Evolutionary conservation across 2,113 vertebrate species (phyloP), one percentile per base, ranked within the genome.

Genomic region (Barnardius zonarius): DNA sequence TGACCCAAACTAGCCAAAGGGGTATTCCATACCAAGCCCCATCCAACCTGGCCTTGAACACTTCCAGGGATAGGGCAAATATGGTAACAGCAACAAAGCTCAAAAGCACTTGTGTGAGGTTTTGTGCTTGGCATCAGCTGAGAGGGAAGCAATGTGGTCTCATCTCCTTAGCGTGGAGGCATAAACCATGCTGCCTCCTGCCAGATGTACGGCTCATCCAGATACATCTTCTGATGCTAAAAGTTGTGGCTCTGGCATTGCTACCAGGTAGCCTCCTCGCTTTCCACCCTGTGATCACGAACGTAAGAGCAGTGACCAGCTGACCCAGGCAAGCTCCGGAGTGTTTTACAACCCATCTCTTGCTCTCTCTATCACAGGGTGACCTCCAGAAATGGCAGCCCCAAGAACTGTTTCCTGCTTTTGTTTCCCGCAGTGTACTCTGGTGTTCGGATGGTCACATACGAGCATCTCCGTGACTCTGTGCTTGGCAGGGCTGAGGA

Each of bases 381-480:
- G 33, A 72, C 33, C 37, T 89, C 39, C 41, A 70, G 57, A 61
- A 76, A 64, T 20, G 39, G n/a, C 62, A 91, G 23, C 43, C 11
- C 35, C 59, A 52, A 88, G 41, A 86, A 28, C 17, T 8, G 10
- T 91, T 49, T 75, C 49, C 72, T 87, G 33, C 35, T 95, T 90
- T 96, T 59, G 91, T 85, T 91, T 77, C 68, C 46, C 54, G 23
- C 90, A 99, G 98, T 99, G 51, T 99, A 99, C 94, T 98, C 98
- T 6, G 98, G 98, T 6, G 98, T 98, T 73, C 97, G 98, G 91
- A 99, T 99, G 98, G 97, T 98, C 57, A 96, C 95, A 3, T 99
- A 99, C 0, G 98, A 99, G 93, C 98, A 98, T 63, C 97, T 98
- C 37, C 98, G 98, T n/a, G 98, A 99, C 69, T 98, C 97, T 1